Evolutionary conservation across 2,888 invertebrate genomes (phyloP).

Genomic region (Eristalis pertinax): DNA sequence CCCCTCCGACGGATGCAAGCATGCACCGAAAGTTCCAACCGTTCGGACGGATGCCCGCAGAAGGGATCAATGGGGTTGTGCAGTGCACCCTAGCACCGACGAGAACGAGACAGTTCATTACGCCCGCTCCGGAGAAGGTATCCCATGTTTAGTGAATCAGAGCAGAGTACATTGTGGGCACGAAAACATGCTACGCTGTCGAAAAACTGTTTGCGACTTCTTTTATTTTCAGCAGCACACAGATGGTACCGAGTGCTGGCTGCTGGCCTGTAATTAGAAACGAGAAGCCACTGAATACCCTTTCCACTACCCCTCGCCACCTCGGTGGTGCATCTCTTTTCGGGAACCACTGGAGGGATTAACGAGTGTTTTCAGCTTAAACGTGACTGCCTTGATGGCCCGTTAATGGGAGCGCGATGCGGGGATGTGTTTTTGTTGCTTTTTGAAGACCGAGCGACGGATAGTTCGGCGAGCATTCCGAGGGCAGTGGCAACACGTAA

Average conservation of each 20-base stretch:
- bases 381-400: conserved; percentile 14
- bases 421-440: neutral
- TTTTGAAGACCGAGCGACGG: neutral
- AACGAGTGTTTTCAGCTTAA: conserved; percentile 20
- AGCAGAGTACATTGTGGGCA: conserved; percentile 16
- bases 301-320: too few species aligned
- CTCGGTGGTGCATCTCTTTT: neutral
- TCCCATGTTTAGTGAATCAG: neutral
- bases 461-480: neutral
- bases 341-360: neutral
- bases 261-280: conserved; percentile 27
- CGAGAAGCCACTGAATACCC: neutral
- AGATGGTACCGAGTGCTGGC: conserved; percentile 14
- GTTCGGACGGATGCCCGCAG: neutral
- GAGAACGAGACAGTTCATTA: conserved; percentile 10
- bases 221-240: neutral
- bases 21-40: neutral
- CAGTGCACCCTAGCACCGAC: neutral
- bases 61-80: neutral
- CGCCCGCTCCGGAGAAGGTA: neutral
- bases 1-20: neutral
- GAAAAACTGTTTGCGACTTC: conserved; percentile 13
- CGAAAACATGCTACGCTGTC: conserved; percentile 30
- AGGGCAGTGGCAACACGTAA: conserved; percentile 24
- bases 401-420: conserved; percentile 3